phyloP scores from a whole-genome alignment of 2,888 invertebrate species.

The Rhynchonema sp. region DNA sequence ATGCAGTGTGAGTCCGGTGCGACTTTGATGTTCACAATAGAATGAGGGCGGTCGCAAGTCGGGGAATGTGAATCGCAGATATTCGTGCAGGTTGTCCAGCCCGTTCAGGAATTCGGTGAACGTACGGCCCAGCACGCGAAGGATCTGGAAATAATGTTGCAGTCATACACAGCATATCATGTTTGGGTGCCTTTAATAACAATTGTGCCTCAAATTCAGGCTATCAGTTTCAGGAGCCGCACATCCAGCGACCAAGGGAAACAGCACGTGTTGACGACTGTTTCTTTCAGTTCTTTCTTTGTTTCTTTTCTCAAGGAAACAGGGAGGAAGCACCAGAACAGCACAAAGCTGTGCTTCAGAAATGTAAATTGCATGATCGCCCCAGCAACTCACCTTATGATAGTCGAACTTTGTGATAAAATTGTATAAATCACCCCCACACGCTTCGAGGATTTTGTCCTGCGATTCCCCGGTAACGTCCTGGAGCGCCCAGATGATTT shows the following conservation, averaged over 20 bases:
- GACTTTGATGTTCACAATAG: conserved; percentile 82
- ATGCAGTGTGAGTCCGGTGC: conserved; percentile 73
- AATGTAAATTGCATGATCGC: too few relatives aligned
- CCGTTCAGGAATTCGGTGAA: conserved; percentile 24
- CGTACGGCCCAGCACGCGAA: conserved; percentile 23
- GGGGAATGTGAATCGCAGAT: conserved; percentile 28
- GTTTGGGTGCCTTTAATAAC: too few relatives aligned
- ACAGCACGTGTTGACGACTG: too few relatives aligned
- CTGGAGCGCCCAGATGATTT: conserved; percentile 17
- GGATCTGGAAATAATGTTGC: conserved; percentile 6
- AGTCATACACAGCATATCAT: too few relatives aligned
- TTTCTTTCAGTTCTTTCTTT: too few relatives aligned
- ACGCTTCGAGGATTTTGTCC: conserved; percentile 10
- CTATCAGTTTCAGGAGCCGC: too few relatives aligned
- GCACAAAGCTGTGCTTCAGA: too few relatives aligned
- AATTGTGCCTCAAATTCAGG: too few relatives aligned
- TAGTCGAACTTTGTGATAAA: conserved; percentile 18
- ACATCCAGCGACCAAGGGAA: too few relatives aligned
- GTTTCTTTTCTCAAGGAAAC: too few relatives aligned
- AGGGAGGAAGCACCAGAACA: too few relatives aligned
- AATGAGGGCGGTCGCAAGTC: conserved; percentile 78
- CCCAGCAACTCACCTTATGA: conserved; percentile 16
- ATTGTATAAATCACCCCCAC: conserved; percentile 15
- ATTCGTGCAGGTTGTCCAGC: conserved; percentile 22
- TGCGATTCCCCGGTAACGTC: conserved; percentile 16